Conservation (phyloP, 2,888 invertebrate genomes). For the Ophonus ardosiacus region DNA sequence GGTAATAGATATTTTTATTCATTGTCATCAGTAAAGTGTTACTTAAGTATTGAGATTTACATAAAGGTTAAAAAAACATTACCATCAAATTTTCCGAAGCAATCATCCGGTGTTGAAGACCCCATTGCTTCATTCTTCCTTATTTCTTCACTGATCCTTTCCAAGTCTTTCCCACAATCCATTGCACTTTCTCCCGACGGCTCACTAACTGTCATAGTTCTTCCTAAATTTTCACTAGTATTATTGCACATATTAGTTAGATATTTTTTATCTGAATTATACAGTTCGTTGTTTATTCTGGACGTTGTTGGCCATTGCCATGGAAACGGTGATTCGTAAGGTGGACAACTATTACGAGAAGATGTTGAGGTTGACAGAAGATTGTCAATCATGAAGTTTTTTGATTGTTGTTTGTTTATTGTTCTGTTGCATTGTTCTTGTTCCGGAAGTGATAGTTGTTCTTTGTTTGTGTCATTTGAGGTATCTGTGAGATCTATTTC, state of each 20-base stretch:
- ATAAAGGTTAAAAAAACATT: not conserved
- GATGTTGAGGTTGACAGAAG: conserved; percentile 46
- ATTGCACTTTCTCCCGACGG: conserved; percentile 15
- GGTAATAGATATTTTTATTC: too few species aligned
- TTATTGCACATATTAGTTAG: conserved; percentile 29
- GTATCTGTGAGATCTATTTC: conserved; percentile 41
- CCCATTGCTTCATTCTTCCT: conserved; percentile 22
- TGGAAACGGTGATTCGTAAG: conserved; percentile 53
- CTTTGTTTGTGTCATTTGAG: conserved; percentile 2
- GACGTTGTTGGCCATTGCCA: conserved; percentile 56
- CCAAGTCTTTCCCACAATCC: conserved; percentile 46
- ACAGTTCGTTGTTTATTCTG: conserved; percentile 45
- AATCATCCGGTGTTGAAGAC: conserved; percentile 44
- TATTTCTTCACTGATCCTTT: conserved; percentile 29
- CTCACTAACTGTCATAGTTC: not conserved
- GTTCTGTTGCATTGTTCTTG: conserved; percentile 37
- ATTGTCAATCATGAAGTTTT: conserved; percentile 62
- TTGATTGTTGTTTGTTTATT: conserved; percentile 46
- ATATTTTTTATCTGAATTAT: conserved; percentile 32
- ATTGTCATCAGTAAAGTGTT: too few species aligned
- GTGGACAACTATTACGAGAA: conserved; percentile 14
- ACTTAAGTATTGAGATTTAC: too few species aligned
- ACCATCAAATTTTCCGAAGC: conserved; percentile 60
- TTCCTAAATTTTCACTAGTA: conserved; percentile 5
- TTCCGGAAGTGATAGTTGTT: not conserved